Evolutionary conservation across 1,140 invertebrate genomes (phyloP), one percentile per base, ranked within the genome.

Genomic region (Eumeta japonica): DNA sequence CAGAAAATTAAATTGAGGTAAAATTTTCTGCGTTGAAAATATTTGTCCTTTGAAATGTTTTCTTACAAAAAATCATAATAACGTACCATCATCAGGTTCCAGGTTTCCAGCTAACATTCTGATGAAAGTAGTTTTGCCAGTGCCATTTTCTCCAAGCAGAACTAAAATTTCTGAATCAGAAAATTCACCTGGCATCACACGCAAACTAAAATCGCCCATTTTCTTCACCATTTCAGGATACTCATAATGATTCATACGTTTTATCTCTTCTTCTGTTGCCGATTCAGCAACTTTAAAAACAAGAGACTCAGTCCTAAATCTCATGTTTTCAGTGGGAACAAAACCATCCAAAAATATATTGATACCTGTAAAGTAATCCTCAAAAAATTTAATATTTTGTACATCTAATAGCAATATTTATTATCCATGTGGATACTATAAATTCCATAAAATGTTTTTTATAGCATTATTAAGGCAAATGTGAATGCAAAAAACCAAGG

Each of bases 301-400:
- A 9, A 99, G 77, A 1, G 94, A 94, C 72, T 92, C 89, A 54
- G 97, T 96, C 42, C 97, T 83, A 79, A 99, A 99, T 62, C 97
- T 83, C 70, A 99, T 84, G 79, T 99, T 99, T 79, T 99, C 97
- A 11, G 97, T 98, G 28, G 96, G 96, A 3, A 99, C 94, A 80
- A 98, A 99, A 28, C 97, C 97, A 77, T 99, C 97, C 44, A 99
- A 81, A 76, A 99, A 99, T 59, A 99, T 98, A 68, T 99, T 99
- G 58, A 99, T 99, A 58, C 92, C 88, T 88, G 50, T 27, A 62
- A 62, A 37, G 34, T 16, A 45, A 34, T 31, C n/a, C n/a, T n/a
- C n/a, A n/a, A n/a, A n/a, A n/a, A n/a, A n/a, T n/a, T n/a, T n/a
- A n/a, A n/a, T n/a, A n/a, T n/a, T n/a, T n/a, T n/a, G n/a, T n/a